phyloP scores from a whole-genome alignment of 2,888 invertebrate genomes.

The Plebejus anna region DNA sequence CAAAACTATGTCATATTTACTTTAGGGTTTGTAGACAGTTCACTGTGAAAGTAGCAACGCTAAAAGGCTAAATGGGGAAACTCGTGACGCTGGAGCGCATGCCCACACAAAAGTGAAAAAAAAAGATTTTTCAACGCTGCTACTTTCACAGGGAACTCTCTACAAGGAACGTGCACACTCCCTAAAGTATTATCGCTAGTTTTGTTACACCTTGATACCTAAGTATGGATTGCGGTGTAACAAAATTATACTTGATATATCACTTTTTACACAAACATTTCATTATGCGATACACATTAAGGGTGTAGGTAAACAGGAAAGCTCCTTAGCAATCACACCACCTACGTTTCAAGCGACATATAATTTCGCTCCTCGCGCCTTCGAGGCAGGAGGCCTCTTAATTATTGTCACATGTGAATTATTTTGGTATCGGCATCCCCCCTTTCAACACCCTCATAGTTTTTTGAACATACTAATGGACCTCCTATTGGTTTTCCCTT shows the following conservation, averaged over 20 bases:
- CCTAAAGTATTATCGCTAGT: no score
- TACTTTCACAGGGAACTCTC: no score
- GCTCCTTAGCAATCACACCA: constrained; percentile 18
- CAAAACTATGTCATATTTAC: no score
- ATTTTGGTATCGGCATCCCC: constrained; percentile 59
- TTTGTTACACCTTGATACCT: not conserved
- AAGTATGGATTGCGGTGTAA: not conserved
- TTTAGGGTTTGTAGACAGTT: no score
- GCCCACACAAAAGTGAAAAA: no score
- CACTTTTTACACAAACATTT: not conserved
- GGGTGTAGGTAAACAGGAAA: not conserved
- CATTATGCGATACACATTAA: not conserved
- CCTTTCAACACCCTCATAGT: constrained; percentile 37
- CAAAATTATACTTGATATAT: not conserved
- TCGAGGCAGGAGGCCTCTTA: constrained; percentile 57
- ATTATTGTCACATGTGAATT: constrained; percentile 77
- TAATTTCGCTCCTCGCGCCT: constrained; percentile 45
- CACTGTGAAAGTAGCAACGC: no score
- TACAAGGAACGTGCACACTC: no score
- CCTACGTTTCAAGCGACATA: constrained; percentile 21
- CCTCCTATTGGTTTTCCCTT: not conserved
- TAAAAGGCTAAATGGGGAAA: no score
- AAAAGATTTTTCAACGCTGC: no score
- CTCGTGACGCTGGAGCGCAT: no score
- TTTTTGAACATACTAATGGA: constrained; percentile 1